Evolutionary conservation across 1,140 invertebrate species (phyloP), one percentile per base, ranked within the genome.

Genomic region (Chymomyza costata): DNA sequence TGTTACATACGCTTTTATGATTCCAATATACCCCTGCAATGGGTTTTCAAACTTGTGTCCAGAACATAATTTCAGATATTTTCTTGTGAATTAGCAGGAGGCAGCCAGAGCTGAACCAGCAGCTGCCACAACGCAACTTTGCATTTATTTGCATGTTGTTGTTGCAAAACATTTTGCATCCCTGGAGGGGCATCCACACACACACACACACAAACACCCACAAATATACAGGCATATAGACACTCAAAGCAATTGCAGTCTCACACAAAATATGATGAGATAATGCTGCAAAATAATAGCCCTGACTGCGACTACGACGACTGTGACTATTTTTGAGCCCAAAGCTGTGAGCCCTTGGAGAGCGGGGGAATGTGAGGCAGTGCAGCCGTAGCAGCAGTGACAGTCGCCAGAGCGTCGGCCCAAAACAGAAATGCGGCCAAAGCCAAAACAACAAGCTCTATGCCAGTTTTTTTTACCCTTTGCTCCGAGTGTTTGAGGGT

Each of bases 21-120:
- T n/a, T n/a, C n/a, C n/a, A n/a, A 15, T 15, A 16, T 39, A 21
- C 35, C n/a, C 6, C 15, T 10, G n/a, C n/a, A n/a, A n/a, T n/a
- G n/a, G n/a, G n/a, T n/a, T n/a, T n/a, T n/a, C n/a, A n/a, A n/a
- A n/a, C n/a, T n/a, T n/a, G n/a, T n/a, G 21, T 6, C 32, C 38
- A 40, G n/a, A 19, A 47, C 60, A 66, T 66, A 78, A 62, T 78
- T 78, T 49, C 44, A 51, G 47, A 70, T 50, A 44, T 64, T 67
- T 67, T 80, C 69, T 57, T 54, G 31, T 47, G 57, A 78, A 78
- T 80, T 76, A 78, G 71, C 71, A n/a, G n/a, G n/a, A n/a, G n/a
- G n/a, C n/a, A 55, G 43, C 48, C 55, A 65, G n/a, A n/a, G 63
- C 25, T 39, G 17, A 39, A 19, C n/a, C 37, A 32, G 11, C 14